phyloP scores from a whole-genome alignment of 2,888 invertebrate species.

The Antheraea assamensis region DNA sequence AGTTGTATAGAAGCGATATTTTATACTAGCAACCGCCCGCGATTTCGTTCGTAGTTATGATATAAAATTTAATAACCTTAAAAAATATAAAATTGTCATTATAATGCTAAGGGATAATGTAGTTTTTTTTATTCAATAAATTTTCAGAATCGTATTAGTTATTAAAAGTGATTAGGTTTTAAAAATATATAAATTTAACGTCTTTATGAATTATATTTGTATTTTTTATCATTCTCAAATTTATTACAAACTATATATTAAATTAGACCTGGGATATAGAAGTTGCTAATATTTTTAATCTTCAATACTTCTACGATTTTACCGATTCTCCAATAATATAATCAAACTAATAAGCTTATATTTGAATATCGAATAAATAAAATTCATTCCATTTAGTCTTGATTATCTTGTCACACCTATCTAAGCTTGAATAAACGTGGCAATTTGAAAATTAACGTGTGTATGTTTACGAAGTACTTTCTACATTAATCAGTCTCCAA shows the following conservation, averaged over 20 bases:
- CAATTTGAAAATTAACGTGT: background rate
- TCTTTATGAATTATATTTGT: too few species aligned
- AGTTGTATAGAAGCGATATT: too few species aligned
- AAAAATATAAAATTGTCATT: too few species aligned
- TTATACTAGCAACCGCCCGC: too few species aligned
- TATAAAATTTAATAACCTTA: too few species aligned
- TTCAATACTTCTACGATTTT: background rate
- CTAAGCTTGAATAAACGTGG: background rate
- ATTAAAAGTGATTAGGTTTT: too few species aligned
- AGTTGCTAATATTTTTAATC: background rate
- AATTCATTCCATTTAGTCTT: background rate
- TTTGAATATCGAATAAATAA: background rate
- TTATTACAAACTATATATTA: too few species aligned
- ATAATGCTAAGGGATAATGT: too few species aligned
- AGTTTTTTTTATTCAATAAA: too few species aligned
- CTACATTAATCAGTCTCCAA: background rate
- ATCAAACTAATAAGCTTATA: background rate
- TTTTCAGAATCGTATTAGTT: too few species aligned
- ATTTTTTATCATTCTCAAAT: background rate
- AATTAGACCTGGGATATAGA: background rate
- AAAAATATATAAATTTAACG: too few species aligned
- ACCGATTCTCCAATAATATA: background rate
- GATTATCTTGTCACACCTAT: background rate
- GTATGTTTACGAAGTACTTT: background rate
- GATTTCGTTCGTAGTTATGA: too few species aligned